These are phyloP conservation scores for Lepidonotus clava DNA, from an alignment of 2,888 invertebrate species.

Conservation along the genomic window DNA sequence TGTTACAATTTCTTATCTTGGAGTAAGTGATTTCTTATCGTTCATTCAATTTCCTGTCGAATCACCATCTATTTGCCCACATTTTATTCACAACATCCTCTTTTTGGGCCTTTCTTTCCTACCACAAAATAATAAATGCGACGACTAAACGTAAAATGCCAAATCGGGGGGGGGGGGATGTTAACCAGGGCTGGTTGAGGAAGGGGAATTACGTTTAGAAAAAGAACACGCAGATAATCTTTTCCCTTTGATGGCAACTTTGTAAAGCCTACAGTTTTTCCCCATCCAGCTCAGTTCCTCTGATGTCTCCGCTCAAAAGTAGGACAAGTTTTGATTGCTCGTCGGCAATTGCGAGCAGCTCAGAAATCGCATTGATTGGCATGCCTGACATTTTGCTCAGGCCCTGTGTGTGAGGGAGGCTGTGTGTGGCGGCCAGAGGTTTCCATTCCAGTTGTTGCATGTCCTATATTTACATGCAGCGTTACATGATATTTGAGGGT, in stretches of 20 bases:
- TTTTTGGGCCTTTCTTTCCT: no score
- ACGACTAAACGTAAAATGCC: no score
- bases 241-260: constrained; percentile 8
- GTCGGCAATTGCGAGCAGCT: background rate
- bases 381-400: background rate
- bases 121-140: no score
- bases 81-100: no score
- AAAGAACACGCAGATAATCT: constrained; percentile 2
- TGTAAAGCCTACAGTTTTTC: constrained; percentile 14
- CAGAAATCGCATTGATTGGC: background rate
- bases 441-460: constrained; percentile 16
- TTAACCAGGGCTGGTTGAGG: no score
- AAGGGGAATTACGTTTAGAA: no score
- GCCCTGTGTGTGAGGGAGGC: background rate
- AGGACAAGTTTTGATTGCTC: background rate
- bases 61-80: no score
- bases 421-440: background rate
- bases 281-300: background rate
- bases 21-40: no score
- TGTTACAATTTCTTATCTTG: no score
- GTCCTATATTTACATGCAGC: constrained; percentile 14
- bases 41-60: no score
- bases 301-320: background rate
- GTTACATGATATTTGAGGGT: constrained; percentile 28
- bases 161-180: no score